A percentile compares a stretch with the other conserved stretches of the same genome.
Conservation (phyloP, 2,113 vertebrate species). For the Silurus asotus region DNA sequence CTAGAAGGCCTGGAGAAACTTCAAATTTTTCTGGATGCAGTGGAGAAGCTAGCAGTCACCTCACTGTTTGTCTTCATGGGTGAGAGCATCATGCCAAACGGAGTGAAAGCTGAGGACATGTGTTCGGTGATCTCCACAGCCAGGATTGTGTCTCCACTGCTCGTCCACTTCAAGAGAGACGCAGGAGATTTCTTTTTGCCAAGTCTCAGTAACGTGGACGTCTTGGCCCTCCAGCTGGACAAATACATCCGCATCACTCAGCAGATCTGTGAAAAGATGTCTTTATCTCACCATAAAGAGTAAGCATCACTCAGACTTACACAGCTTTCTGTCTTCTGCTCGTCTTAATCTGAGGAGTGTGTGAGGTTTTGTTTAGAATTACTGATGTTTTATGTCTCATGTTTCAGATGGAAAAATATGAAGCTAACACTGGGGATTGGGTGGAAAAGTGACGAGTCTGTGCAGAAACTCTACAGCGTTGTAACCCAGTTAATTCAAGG, state of each 20-base stretch:
- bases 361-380: no score
- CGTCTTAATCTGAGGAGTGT: no score
- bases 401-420: constrained; percentile 26
- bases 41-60: constrained; percentile 71
- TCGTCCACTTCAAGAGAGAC: constrained; percentile 67
- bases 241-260: constrained; percentile 59
- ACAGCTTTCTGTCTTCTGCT: no score
- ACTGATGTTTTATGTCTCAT: background rate
- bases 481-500: constrained; percentile 34
- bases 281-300: background rate
- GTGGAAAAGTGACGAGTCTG: constrained; percentile 48
- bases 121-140: constrained; percentile 53
- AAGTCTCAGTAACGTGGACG: constrained; percentile 60
- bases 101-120: constrained; percentile 35
- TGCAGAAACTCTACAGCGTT: constrained; percentile 47
- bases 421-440: constrained; percentile 6
- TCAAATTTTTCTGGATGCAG: constrained; percentile 63
- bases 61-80: constrained; percentile 63
- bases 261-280: constrained; percentile 56
- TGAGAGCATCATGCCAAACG: constrained; percentile 50
- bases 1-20: constrained; percentile 63
- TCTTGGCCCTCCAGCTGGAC: constrained; percentile 64
- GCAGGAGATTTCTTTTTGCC: constrained; percentile 61
- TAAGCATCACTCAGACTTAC: no score
- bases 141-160: constrained; percentile 54